Conservation (phyloP, 2,797 vertebrate species). For the Petrocephalus sullivani region DNA sequence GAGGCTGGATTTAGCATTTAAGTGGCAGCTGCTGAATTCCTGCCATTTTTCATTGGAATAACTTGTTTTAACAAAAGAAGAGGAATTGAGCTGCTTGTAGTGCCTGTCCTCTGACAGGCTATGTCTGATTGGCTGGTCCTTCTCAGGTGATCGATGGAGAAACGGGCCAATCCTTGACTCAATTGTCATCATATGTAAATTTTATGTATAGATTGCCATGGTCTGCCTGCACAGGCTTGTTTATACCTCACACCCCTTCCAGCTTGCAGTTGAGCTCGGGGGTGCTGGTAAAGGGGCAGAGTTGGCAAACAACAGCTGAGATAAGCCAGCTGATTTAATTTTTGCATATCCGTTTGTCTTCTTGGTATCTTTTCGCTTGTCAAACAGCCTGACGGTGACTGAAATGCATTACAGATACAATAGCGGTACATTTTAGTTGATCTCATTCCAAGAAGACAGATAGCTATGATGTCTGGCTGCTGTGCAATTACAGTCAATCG, state of each 20-base stretch:
- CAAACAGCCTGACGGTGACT: neutral
- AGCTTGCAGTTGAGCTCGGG: constrained; percentile 42
- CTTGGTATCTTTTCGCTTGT: constrained; percentile 9
- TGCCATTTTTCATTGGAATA: neutral
- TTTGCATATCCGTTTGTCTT: neutral
- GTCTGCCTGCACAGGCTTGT: constrained; percentile 55
- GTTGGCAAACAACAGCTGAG: neutral
- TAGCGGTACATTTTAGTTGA: constrained; percentile 5
- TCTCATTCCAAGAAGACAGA: constrained; percentile 1
- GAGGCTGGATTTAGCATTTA: neutral
- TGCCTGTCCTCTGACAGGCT: neutral
- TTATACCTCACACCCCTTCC: constrained; percentile 56
- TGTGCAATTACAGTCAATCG: constrained; percentile 14
- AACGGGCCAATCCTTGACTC: neutral
- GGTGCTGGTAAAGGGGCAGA: constrained; percentile 38
- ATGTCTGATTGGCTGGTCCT: neutral
- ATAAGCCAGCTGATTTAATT: constrained; percentile 13
- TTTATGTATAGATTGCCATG: constrained; percentile 57
- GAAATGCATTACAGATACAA: neutral
- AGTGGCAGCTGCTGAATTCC: neutral
- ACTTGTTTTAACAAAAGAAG: neutral
- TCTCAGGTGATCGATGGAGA: neutral
- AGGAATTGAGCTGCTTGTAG: neutral
- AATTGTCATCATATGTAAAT: neutral
- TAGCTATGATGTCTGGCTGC: neutral